These are phyloP conservation scores for Australoheros facetus DNA, from an alignment of 2,797 vertebrate species.

Conservation along the genomic window DNA sequence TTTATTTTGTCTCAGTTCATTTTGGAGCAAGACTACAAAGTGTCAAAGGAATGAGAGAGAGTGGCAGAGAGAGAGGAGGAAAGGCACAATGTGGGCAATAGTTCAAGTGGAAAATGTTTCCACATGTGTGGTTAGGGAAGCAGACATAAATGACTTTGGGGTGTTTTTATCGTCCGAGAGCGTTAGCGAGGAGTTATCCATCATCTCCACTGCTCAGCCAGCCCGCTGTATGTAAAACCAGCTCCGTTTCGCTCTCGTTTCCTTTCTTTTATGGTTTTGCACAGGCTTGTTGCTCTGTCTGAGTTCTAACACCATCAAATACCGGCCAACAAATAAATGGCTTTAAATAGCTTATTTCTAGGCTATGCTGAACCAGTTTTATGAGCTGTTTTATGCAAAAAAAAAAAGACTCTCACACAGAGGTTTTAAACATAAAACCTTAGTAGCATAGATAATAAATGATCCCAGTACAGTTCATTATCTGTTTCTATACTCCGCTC, in stretches of 20 bases:
- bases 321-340: background rate
- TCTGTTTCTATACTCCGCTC: background rate
- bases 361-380: background rate
- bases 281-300: conserved; percentile 1
- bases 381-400: background rate
- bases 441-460: background rate
- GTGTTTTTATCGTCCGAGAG: conserved; percentile 45
- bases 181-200: conserved; percentile 41
- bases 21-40: conserved; percentile 1
- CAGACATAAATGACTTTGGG: conserved; percentile 55
- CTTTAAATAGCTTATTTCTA: conserved; percentile 2
- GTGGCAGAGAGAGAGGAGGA: conserved; percentile 19
- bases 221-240: conserved; percentile 26
- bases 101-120: conserved; percentile 71
- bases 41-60: background rate
- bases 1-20: background rate
- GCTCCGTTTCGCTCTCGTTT: conserved; percentile 14
- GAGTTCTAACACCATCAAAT: conserved; percentile 15
- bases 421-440: background rate
- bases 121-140: conserved; percentile 57
- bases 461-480: background rate
- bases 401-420: background rate
- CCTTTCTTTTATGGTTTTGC: conserved; percentile 30
- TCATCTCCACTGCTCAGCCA: conserved; percentile 46
- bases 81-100: conserved; percentile 49